Conservation (phyloP, 2,888 invertebrate species). For the Tanypteryx hageni region DNA sequence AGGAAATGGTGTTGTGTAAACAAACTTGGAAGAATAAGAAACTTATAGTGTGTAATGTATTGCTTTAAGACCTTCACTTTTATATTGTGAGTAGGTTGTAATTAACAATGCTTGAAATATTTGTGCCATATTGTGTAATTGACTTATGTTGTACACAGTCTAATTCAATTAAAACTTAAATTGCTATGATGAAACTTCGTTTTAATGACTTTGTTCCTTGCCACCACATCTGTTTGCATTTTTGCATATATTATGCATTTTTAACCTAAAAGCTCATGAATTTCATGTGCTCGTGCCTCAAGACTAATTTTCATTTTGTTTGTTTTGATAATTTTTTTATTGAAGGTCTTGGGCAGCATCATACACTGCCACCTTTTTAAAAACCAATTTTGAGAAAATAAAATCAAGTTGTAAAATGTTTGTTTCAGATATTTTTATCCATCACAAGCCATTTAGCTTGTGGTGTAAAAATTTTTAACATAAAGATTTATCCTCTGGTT, state of each 20-base stretch:
- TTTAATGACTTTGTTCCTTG: slow-evolving; percentile 37
- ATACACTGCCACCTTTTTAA: neutral
- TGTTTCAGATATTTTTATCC: neutral
- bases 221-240: slow-evolving; percentile 65
- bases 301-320: slow-evolving; percentile 20
- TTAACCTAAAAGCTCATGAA: slow-evolving; percentile 5
- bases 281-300: slow-evolving; percentile 66
- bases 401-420: neutral
- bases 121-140: slow-evolving; percentile 52
- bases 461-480: neutral
- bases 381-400: neutral
- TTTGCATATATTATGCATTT: slow-evolving; percentile 51
- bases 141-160: slow-evolving; percentile 52
- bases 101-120: slow-evolving; percentile 60
- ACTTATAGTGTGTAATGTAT: slow-evolving; percentile 56
- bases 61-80: slow-evolving; percentile 65
- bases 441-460: neutral
- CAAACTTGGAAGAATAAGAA: slow-evolving; percentile 61
- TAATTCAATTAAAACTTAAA: slow-evolving; percentile 65
- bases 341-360: slow-evolving; percentile 58
- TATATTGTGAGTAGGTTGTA: slow-evolving; percentile 4
- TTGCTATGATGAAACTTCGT: slow-evolving; percentile 68
- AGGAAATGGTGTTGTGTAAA: slow-evolving; percentile 39
- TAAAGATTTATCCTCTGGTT: neutral
- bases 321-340: slow-evolving; percentile 62